Percentiles rank a stretch among this genome's conserved stretches.
Conservation (phyloP, 2,888 invertebrate genomes). For the Notocelia uddmanniana region DNA sequence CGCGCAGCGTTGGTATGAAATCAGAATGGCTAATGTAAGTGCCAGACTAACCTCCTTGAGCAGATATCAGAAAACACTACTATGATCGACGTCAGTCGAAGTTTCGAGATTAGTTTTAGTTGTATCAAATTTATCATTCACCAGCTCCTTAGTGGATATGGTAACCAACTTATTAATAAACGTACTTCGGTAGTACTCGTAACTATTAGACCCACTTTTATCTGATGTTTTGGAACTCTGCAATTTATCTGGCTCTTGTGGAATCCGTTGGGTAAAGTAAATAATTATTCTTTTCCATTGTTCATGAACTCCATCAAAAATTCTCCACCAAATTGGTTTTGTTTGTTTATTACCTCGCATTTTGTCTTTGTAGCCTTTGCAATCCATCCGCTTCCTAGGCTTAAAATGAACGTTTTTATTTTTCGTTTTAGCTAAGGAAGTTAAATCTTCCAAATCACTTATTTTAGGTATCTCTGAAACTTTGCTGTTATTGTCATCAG, state of each 20-base stretch:
- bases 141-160: background rate
- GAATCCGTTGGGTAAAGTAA: background rate
- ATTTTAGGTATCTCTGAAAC: background rate
- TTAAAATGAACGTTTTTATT: background rate
- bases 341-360: slow-evolving; percentile 6
- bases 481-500: background rate
- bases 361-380: slow-evolving; percentile 3
- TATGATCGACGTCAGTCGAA: background rate
- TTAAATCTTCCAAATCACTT: slow-evolving; percentile 1
- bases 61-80: background rate
- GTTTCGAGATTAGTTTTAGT: slow-evolving; percentile 5
- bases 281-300: slow-evolving; percentile 15
- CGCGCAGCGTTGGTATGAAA: background rate
- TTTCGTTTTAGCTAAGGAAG: background rate
- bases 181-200: background rate
- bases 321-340: slow-evolving; percentile 19
- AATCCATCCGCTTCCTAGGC: background rate
- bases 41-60: background rate
- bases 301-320: slow-evolving; percentile 7
- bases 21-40: background rate
- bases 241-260: background rate
- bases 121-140: background rate
- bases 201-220: slow-evolving; percentile 4
- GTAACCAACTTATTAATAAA: slow-evolving; percentile 13
- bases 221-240: background rate